phyloP scores from a whole-genome alignment of 1,140 invertebrate species.

The Drosophila prosaltans region DNA sequence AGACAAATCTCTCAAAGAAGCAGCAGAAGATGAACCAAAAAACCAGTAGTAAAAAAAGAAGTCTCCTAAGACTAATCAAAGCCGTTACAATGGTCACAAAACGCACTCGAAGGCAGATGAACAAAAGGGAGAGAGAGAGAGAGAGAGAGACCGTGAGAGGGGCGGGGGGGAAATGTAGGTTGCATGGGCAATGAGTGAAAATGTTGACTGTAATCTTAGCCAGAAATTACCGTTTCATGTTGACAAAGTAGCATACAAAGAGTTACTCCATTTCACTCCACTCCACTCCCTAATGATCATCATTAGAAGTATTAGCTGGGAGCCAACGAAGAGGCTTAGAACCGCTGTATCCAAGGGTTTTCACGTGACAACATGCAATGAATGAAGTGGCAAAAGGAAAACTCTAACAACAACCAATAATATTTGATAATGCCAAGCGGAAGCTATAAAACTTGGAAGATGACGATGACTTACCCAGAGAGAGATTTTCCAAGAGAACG shows the following conservation, averaged over 20 bases:
- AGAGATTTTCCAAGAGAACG: slow-evolving; percentile 37
- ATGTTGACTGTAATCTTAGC: slow-evolving; percentile 62
- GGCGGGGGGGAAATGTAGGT: slow-evolving; percentile 66
- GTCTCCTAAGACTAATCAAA: slow-evolving; percentile 66
- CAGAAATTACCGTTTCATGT: slow-evolving; percentile 72
- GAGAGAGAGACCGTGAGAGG: slow-evolving; percentile 3
- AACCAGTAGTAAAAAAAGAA: slow-evolving; percentile 46
- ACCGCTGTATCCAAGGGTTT: slow-evolving; percentile 59
- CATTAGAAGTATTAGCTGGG: slow-evolving; percentile 54
- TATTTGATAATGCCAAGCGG: slow-evolving; percentile 81
- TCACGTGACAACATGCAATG: slow-evolving; percentile 78
- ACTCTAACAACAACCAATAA: slow-evolving; percentile 58
- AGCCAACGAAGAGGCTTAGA: neutral
- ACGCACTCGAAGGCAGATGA: slow-evolving; percentile 44
- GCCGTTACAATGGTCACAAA: slow-evolving; percentile 72
- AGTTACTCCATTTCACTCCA: slow-evolving; percentile 8
- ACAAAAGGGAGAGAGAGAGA: slow-evolving; percentile 14
- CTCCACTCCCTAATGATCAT: slow-evolving; percentile 69
- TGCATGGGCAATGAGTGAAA: slow-evolving; percentile 68
- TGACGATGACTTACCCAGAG: slow-evolving; percentile 38
- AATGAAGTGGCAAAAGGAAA: slow-evolving; percentile 13
- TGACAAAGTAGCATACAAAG: slow-evolving; percentile 48
- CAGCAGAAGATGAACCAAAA: slow-evolving; percentile 47
- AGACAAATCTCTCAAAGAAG: slow-evolving; percentile 2
- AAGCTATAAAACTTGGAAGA: slow-evolving; percentile 65